Evolutionary conservation across 2,888 invertebrate genomes (phyloP), one percentile per base, ranked within the genome.

Genomic region (Ypsolopha sequella): DNA sequence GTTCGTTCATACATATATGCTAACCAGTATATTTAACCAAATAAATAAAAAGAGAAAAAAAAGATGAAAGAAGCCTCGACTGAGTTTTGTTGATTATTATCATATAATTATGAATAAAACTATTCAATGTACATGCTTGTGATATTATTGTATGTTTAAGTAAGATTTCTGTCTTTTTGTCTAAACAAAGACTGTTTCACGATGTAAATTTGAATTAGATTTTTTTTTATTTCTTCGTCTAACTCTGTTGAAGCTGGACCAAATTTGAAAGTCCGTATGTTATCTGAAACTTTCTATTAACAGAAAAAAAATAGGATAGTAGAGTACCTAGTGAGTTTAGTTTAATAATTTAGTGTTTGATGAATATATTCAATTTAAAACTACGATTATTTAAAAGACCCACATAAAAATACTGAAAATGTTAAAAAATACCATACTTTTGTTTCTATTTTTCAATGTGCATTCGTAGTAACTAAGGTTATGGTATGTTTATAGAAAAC

Each of bases 181-280:
- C 80, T 82, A 80, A 84, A 84, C 80, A 85, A 86, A 85, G 85
- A 86, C 86, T 84, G 81, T 77, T 72, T 68, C 67, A 69, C 69
- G 60, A 70, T 73, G 70, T 74, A 73, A 68, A 72, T 75, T 70
- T 67, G 24, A 24, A 24, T 24, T 3, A 24, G 24, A 24, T 4
- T 3, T 24, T 24, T 24, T 24, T 24, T 24, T 24, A 24, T 24
- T 4, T 24, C 24, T 24, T 24, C 24, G 4, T 24, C n/a, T 35
- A 44, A 60, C 68, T 60, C 75, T 68, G 75, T 79, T 76, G 76
- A 75, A 76, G 73, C 76, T 79, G 84, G 84, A 85, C 85, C 85
- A 84, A 85, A 79, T 77, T 76, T 59, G 65, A 24, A 35, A 45
- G 24, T 47, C 47, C 36, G 13, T 43, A 24, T 13, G 13, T 24